Percentiles rank a stretch among this genome's conserved stretches.
phyloP scores from a whole-genome alignment of 2,797 vertebrate genomes.

The Odontamblyopus rebecca region DNA sequence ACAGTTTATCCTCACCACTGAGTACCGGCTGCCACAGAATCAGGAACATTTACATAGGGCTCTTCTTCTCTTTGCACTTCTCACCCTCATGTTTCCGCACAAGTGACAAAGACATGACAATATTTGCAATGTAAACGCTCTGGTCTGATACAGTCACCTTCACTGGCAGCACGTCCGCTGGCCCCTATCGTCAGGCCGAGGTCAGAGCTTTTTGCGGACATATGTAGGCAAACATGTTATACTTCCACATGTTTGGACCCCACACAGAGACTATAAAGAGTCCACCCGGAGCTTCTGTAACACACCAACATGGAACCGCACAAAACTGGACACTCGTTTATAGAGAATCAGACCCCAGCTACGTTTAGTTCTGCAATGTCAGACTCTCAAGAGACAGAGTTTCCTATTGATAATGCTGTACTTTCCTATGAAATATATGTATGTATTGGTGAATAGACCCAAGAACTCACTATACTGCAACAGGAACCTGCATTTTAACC shows the following conservation, averaged over 20 bases:
- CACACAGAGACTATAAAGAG: background rate
- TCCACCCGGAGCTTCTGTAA: background rate
- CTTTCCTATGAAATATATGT: too few relatives aligned
- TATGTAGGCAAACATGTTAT: background rate
- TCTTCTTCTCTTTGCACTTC: background rate
- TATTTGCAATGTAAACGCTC: slow-evolving; percentile 68
- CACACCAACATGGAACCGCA: background rate
- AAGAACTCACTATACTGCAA: too few relatives aligned
- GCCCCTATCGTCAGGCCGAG: slow-evolving; percentile 32
- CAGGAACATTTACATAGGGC: background rate
- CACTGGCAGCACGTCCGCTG: slow-evolving; percentile 64
- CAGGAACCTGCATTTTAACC: too few relatives aligned
- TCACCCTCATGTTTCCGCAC: slow-evolving; percentile 36
- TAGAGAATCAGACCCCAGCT: too few relatives aligned
- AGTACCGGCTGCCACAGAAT: too few relatives aligned
- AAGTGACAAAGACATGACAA: slow-evolving; percentile 46
- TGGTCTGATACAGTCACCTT: slow-evolving; percentile 37
- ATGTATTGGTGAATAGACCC: too few relatives aligned
- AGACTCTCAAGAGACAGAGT: too few relatives aligned
- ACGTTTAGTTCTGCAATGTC: too few relatives aligned
- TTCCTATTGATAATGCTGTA: too few relatives aligned
- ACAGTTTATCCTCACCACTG: too few relatives aligned
- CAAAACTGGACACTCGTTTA: background rate
- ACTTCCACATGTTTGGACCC: background rate
- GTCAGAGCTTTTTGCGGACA: slow-evolving; percentile 38